These are phyloP conservation scores for Lucilia cuprina DNA, from an alignment of 1,140 invertebrate genomes.

Conservation along the genomic window DNA sequence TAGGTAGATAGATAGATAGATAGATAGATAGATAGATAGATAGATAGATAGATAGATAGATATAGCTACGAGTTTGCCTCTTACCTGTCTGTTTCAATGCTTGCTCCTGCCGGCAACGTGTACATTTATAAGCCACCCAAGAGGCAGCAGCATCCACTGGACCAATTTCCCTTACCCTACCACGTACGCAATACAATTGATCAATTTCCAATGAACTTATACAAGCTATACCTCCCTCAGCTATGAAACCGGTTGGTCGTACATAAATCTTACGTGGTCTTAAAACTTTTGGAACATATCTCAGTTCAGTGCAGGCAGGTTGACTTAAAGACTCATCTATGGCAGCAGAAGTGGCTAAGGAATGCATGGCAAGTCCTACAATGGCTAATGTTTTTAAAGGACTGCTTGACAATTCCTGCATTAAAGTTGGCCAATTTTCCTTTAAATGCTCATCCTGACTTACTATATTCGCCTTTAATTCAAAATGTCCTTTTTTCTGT, in stretches of 20 bases:
- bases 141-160: slow-evolving; percentile 77
- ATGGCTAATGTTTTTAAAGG: slow-evolving; percentile 68
- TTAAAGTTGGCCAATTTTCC: slow-evolving; percentile 65
- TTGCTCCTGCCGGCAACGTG: slow-evolving; percentile 72
- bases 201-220: slow-evolving; percentile 44
- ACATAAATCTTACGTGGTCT: slow-evolving; percentile 48
- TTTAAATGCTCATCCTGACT: slow-evolving; percentile 64
- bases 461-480: slow-evolving; percentile 63
- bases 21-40: too few species aligned
- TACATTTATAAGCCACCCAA: slow-evolving; percentile 81
- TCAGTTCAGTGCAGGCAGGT: slow-evolving; percentile 21
- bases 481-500: slow-evolving; percentile 63
- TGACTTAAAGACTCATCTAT: slow-evolving; percentile 36
- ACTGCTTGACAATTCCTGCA: slow-evolving; percentile 65
- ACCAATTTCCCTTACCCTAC: slow-evolving; percentile 85
- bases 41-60: too few species aligned
- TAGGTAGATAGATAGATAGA: too few species aligned
- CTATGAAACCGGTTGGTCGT: slow-evolving; percentile 43
- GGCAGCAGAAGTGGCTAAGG: slow-evolving; percentile 60
- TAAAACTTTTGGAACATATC: slow-evolving; percentile 39
- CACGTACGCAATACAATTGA: slow-evolving; percentile 77
- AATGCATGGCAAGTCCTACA: slow-evolving; percentile 71
- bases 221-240: slow-evolving; percentile 42
- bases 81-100: slow-evolving; percentile 65
- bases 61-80: background rate